These are phyloP conservation scores for Channa striata DNA, from an alignment of 2,797 vertebrate species.

Conservation along the genomic window DNA sequence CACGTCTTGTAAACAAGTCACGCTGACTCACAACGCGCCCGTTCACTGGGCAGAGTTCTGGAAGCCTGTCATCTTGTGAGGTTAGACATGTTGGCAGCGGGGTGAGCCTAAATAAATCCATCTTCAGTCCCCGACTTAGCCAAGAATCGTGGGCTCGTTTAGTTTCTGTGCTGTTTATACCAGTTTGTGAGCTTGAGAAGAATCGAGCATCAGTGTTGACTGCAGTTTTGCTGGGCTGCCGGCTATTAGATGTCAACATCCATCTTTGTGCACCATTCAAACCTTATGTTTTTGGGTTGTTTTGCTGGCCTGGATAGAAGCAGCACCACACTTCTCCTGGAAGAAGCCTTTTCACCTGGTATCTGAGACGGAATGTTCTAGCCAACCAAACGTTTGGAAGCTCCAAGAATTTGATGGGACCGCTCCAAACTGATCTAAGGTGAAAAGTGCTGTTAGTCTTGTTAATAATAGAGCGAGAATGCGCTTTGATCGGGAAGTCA, in stretches of 20 bases:
- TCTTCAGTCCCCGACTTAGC: conserved; percentile 32
- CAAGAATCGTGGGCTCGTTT: conserved; percentile 48
- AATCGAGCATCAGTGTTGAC: conserved; percentile 23
- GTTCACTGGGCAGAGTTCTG: conserved; percentile 48
- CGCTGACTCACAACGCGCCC: conserved; percentile 17
- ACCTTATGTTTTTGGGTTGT: conserved; percentile 22
- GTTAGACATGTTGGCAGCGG: conserved; percentile 51
- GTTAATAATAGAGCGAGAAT: conserved; percentile 22
- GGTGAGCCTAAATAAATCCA: conserved; percentile 56
- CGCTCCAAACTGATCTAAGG: conserved; percentile 1
- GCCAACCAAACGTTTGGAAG: conserved; percentile 2
- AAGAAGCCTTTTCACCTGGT: conserved; percentile 35
- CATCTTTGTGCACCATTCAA: conserved; percentile 13
- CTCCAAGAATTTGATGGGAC: conserved; percentile 15
- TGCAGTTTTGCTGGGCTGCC: conserved; percentile 27
- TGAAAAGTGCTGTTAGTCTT: conserved; percentile 8
- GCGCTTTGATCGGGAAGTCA: conserved; percentile 12
- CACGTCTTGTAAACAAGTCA: conserved; percentile 39
- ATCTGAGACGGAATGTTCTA: conserved; percentile 15
- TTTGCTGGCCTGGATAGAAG: conserved; percentile 25
- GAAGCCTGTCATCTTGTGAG: conserved; percentile 51
- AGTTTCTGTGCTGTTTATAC: conserved; percentile 35
- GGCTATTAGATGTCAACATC: conserved; percentile 32
- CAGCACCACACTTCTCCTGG: background rate
- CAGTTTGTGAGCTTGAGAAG: conserved; percentile 25